Evolutionary conservation across 2,888 invertebrate species (phyloP).

Genomic region (Aleiodes leptofemur): DNA sequence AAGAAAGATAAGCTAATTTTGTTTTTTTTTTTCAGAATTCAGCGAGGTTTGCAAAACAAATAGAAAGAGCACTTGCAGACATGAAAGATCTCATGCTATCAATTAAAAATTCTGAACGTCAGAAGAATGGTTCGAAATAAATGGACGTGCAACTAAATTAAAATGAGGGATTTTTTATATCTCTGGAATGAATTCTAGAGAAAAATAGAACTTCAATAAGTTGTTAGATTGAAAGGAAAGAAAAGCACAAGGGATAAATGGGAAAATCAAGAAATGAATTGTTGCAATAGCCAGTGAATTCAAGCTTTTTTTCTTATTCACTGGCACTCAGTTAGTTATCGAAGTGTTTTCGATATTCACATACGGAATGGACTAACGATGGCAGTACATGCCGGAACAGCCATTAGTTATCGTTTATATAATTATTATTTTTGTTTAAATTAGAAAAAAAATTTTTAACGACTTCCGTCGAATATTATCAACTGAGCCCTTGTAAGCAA

Average conservation of each 20-base stretch:
- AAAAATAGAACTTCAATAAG: neutral
- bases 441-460: slow-evolving; percentile 28
- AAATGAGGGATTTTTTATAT: neutral
- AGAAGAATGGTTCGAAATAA: slow-evolving; percentile 61
- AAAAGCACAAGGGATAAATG: neutral
- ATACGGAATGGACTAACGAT: slow-evolving; percentile 19
- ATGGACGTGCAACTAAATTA: neutral
- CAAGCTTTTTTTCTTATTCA: slow-evolving; percentile 5
- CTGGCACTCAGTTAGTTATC: slow-evolving; percentile 7
- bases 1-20: neutral
- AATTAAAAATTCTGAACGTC: slow-evolving; percentile 75
- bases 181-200: neutral
- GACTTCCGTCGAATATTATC: neutral
- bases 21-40: slow-evolving; percentile 82
- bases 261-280: too few species aligned
- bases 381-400: slow-evolving; percentile 23
- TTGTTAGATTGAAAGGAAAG: slow-evolving; percentile 2
- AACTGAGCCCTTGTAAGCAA: slow-evolving; percentile 63
- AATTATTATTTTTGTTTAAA: slow-evolving; percentile 38
- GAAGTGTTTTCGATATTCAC: slow-evolving; percentile 1
- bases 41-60: slow-evolving; percentile 84
- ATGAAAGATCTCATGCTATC: slow-evolving; percentile 83
- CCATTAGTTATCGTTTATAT: slow-evolving; percentile 32
- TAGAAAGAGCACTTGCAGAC: slow-evolving; percentile 84
- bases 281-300: slow-evolving; percentile 22